Conservation (phyloP, 2,113 vertebrate genomes). For the Patagioenas fasciata region DNA sequence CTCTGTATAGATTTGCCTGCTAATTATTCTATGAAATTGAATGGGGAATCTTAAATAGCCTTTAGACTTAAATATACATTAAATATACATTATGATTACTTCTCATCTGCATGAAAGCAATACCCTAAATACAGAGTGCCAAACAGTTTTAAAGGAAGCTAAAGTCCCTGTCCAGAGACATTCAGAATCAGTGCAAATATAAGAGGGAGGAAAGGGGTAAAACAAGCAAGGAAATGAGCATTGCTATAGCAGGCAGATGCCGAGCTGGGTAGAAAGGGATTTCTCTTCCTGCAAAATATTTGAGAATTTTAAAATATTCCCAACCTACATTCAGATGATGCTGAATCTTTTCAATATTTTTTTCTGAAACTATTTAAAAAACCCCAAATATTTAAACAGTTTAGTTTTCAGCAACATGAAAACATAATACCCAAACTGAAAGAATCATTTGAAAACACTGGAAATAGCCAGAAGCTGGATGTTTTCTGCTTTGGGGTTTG, state of each 20-base stretch:
- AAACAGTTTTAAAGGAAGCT: not conserved
- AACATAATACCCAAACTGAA: slow-evolving; percentile 28
- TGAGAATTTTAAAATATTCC: slow-evolving; percentile 19
- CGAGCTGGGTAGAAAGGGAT: not conserved
- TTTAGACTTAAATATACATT: slow-evolving; percentile 35
- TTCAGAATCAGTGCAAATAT: not conserved
- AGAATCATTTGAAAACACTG: slow-evolving; percentile 20
- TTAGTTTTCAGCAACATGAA: slow-evolving; percentile 17
- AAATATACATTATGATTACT: not conserved
- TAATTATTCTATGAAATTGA: slow-evolving; percentile 42
- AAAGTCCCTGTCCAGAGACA: not conserved
- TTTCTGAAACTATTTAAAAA: slow-evolving; percentile 17
- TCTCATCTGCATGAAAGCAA: slow-evolving; percentile 1
- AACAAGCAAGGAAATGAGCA: slow-evolving; percentile 6
- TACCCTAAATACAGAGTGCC: not conserved
- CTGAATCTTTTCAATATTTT: slow-evolving; percentile 30
- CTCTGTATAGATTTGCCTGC: not conserved
- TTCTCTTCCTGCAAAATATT: not conserved
- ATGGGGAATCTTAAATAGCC: slow-evolving; percentile 18
- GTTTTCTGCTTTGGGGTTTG: not conserved
- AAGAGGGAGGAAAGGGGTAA: not conserved
- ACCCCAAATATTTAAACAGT: not conserved
- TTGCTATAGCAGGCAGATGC: not conserved
- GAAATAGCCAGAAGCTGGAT: slow-evolving; percentile 28
- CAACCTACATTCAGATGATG: not conserved